A percentile compares a stretch with the other conserved stretches of the same genome.
Evolutionary conservation across 1,140 invertebrate genomes (phyloP).

Genomic region (Neodiprion virginianus): DNA sequence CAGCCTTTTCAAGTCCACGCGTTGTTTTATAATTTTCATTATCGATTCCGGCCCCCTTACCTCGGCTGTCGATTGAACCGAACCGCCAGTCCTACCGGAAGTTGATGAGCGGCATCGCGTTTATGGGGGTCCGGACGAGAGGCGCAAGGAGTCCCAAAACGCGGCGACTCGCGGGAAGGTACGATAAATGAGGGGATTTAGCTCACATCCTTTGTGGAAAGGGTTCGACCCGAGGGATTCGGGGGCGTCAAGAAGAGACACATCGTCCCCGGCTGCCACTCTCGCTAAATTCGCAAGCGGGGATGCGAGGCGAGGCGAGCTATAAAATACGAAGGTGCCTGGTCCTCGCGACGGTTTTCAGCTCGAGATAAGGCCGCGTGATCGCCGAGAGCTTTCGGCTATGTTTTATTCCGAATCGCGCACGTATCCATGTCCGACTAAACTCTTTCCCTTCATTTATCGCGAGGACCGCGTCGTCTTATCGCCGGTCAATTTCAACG

Average conservation of each 20-base stretch:
- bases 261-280: no score
- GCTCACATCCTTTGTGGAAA: neutral
- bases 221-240: neutral
- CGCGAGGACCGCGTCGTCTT: no score
- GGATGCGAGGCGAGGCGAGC: no score
- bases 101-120: neutral
- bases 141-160: neutral
- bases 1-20: no score
- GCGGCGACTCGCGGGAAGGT: neutral
- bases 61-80: neutral
- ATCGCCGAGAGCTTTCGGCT: neutral
- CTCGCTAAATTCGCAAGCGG: no score
- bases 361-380: no score
- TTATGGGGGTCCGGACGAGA: conserved; percentile 1
- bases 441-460: neutral
- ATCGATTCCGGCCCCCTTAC: no score
- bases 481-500: no score
- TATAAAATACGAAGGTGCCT: no score
- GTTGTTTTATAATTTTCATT: no score
- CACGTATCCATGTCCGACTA: neutral
- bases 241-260: neutral
- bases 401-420: neutral
- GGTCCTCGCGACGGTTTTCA: no score
- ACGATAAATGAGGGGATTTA: neutral
- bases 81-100: neutral